Evolutionary conservation across 2,888 invertebrate species (phyloP).

Genomic region (Lapara coniferarum): DNA sequence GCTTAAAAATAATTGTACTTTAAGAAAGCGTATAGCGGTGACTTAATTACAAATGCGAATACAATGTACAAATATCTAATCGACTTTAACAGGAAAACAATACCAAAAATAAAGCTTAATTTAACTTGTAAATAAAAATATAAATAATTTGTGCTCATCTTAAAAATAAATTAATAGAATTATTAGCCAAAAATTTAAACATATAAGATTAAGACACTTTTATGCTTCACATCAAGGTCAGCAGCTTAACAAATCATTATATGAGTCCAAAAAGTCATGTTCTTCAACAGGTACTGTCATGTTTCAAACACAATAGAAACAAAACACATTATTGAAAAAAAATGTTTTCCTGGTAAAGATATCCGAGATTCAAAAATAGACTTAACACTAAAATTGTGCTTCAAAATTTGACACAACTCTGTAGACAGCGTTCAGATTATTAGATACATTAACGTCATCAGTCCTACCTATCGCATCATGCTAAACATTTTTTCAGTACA

Average conservation of each 20-base stretch:
- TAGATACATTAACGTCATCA: constrained; percentile 15
- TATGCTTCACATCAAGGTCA: not conserved
- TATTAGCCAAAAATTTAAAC: not conserved
- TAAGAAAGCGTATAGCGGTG: constrained; percentile 64
- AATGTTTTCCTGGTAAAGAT: not conserved
- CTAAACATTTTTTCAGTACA: constrained; percentile 7
- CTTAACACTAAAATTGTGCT: constrained; percentile 16
- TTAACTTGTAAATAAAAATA: not conserved
- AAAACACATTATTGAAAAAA: not conserved
- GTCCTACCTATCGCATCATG: constrained; percentile 20
- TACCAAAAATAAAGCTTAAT: not conserved
- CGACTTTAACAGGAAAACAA: constrained; percentile 35
- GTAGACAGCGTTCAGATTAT: constrained; percentile 11
- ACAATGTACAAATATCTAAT: constrained; percentile 37
- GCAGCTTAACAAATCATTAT: not conserved
- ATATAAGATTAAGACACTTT: not conserved
- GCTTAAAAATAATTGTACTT: constrained; percentile 65
- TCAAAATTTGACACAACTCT: constrained; percentile 23
- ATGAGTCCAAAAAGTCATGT: not conserved
- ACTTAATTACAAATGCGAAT: constrained; percentile 45
- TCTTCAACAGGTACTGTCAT: not conserved
- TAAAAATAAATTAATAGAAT: not conserved
- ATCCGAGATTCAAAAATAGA: constrained; percentile 17
- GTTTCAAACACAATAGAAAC: constrained; percentile 4
- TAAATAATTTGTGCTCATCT: constrained; percentile 6